Conservation (phyloP, 2,888 invertebrate genomes). For the Andrena fulva region DNA sequence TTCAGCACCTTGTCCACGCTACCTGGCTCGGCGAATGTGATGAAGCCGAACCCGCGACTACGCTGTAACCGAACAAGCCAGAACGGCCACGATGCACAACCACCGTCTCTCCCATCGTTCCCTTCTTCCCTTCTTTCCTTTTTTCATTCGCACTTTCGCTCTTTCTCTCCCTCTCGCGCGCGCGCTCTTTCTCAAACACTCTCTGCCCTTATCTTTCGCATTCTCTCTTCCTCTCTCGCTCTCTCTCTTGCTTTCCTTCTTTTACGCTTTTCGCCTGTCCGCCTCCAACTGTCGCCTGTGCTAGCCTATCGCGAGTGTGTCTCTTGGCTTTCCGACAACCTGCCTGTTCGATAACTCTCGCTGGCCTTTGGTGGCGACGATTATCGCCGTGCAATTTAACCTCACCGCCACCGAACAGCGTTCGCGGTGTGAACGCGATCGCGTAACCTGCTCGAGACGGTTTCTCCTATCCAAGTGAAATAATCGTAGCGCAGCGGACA, state of each 20-base stretch:
- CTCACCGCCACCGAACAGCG: not conserved
- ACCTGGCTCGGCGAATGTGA: conserved; percentile 95
- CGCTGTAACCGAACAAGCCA: conserved; percentile 88
- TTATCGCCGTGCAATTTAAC: no score
- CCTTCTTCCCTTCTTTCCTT: conserved; percentile 14
- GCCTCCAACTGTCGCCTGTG: conserved; percentile 4
- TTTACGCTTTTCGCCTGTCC: conserved; percentile 1
- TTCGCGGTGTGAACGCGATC: not conserved
- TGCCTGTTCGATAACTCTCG: conserved; percentile 10
- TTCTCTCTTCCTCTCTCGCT: not conserved
- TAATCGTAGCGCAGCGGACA: no score
- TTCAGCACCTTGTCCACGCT: conserved; percentile 96
- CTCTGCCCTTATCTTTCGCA: not conserved
- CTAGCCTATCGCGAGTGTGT: not conserved
- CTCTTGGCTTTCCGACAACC: conserved; percentile 15
- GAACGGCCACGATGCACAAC: conserved; percentile 75
- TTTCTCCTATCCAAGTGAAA: not conserved
- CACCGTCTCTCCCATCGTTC: conserved; percentile 64
- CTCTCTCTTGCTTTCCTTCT: not conserved
- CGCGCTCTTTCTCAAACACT: no score
- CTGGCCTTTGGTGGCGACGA: not conserved
- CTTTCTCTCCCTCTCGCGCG: conserved; percentile 1
- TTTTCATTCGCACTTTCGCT: conserved; percentile 11
- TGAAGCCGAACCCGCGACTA: conserved; percentile 97
- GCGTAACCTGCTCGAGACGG: conserved; percentile 15